Percentiles rank a stretch among this genome's conserved stretches.
phyloP scores from a whole-genome alignment of 2,113 vertebrate genomes.

The Rhipidura dahli region DNA sequence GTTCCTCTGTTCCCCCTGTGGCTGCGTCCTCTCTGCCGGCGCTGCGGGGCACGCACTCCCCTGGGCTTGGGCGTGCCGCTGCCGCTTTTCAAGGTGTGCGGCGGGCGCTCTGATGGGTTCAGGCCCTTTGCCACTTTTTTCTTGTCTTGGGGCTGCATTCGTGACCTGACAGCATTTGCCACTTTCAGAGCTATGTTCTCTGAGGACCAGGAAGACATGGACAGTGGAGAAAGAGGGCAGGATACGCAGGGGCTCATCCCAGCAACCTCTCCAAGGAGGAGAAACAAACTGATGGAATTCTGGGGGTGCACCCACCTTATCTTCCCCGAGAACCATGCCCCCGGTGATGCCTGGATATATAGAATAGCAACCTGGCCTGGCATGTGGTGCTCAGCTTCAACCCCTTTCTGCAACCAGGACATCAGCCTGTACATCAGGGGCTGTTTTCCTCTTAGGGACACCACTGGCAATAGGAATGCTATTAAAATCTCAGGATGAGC shows the following conservation, averaged over 20 bases:
- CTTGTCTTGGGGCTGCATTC: background rate
- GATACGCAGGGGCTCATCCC: background rate
- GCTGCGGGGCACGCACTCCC: rapidly evolving
- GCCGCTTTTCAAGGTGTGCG: rapidly evolving
- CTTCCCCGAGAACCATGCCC: rapidly evolving
- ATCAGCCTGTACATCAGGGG: background rate
- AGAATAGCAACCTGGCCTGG: background rate
- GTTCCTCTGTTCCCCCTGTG: no score
- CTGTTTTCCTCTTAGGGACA: background rate
- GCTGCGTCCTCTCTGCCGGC: rapidly evolving
- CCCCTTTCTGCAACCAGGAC: background rate
- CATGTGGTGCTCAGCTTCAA: rapidly evolving
- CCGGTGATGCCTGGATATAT: background rate
- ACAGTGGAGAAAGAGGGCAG: background rate
- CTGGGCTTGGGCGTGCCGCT: rapidly evolving
- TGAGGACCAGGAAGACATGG: background rate
- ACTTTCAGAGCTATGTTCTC: background rate
- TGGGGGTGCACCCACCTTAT: background rate
- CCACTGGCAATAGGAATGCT: background rate
- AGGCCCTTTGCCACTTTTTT: no score
- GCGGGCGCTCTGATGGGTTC: rapidly evolving
- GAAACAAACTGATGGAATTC: background rate
- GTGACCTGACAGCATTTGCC: background rate
- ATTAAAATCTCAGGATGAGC: background rate
- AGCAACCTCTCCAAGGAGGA: background rate